Evolutionary conservation across 2,113 vertebrate genomes (phyloP).

Genomic region (Pteruthius melanotis): DNA sequence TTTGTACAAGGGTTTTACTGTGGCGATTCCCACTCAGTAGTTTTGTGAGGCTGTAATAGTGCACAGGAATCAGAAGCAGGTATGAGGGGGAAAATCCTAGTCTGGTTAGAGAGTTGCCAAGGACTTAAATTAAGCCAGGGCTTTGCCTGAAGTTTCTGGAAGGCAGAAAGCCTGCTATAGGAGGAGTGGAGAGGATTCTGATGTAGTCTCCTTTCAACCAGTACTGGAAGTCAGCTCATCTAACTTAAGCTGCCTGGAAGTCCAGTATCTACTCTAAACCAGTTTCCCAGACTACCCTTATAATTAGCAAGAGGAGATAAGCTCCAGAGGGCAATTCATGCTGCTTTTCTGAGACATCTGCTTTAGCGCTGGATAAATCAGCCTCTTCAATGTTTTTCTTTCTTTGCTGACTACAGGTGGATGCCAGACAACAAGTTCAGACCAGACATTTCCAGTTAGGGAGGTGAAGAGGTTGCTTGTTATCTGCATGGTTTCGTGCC

Average conservation of each 20-base stretch:
- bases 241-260: constrained; percentile 45
- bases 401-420: neutral
- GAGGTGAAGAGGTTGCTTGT: neutral
- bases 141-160: constrained; percentile 21
- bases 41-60: neutral
- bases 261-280: constrained; percentile 32
- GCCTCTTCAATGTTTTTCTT: constrained; percentile 1
- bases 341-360: constrained; percentile 19
- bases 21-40: fast-evolving
- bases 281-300: constrained; percentile 18
- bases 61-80: neutral
- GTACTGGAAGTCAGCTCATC: constrained; percentile 11
- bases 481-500: neutral
- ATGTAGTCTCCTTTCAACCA: neutral
- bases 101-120: neutral
- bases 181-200: constrained; percentile 11
- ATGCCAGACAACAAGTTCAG: neutral
- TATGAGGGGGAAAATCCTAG: neutral
- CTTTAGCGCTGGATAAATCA: constrained; percentile 28
- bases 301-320: constrained; percentile 43
- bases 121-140: constrained; percentile 42
- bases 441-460: neutral
- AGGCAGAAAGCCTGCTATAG: neutral
- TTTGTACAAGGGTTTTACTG: neutral
- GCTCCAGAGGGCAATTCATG: constrained; percentile 45